Evolutionary conservation across 64 coral and sea anemone genomes (phyloP).

Genomic region (Dendrophyllia cribrosa): DNA sequence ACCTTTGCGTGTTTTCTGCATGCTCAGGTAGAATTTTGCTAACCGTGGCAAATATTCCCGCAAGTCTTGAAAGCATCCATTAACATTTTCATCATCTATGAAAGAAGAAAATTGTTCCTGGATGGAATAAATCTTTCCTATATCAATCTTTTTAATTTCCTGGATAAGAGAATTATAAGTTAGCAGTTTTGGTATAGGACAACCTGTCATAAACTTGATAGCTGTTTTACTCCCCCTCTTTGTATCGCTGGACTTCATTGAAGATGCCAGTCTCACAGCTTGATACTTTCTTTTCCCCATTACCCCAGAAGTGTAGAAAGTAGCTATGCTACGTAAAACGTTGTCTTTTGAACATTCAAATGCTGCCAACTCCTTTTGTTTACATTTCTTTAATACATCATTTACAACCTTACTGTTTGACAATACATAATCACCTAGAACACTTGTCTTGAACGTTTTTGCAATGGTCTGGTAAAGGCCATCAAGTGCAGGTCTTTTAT

Average conservation of each 20-base stretch:
- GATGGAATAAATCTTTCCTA: too few species aligned
- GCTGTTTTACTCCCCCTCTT: too few species aligned
- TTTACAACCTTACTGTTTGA: conserved; percentile 15
- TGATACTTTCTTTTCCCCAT: conserved; percentile 55
- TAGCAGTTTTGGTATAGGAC: too few species aligned
- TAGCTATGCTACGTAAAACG: conserved; percentile 50
- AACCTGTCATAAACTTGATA: too few species aligned
- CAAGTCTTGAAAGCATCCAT: too few species aligned
- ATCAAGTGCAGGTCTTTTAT: conserved; percentile 33
- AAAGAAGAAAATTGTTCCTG: too few species aligned
- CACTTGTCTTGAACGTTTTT: conserved; percentile 69
- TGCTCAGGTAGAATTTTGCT: conserved; percentile 53
- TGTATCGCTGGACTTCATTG: too few species aligned
- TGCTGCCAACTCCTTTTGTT: neutral
- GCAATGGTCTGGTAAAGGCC: conserved; percentile 36
- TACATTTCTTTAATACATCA: conserved; percentile 9
- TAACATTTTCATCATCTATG: too few species aligned
- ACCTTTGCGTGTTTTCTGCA: conserved; percentile 36
- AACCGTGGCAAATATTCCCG: conserved; percentile 36
- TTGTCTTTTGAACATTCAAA: conserved; percentile 42
- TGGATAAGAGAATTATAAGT: too few species aligned
- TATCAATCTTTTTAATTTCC: neutral
- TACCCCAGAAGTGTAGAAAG: conserved; percentile 62
- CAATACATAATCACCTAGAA: conserved; percentile 65
- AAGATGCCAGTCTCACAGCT: too few species aligned